Evolutionary conservation across 2,797 vertebrate genomes (phyloP).

Genomic region (Antennarius maculatus): DNA sequence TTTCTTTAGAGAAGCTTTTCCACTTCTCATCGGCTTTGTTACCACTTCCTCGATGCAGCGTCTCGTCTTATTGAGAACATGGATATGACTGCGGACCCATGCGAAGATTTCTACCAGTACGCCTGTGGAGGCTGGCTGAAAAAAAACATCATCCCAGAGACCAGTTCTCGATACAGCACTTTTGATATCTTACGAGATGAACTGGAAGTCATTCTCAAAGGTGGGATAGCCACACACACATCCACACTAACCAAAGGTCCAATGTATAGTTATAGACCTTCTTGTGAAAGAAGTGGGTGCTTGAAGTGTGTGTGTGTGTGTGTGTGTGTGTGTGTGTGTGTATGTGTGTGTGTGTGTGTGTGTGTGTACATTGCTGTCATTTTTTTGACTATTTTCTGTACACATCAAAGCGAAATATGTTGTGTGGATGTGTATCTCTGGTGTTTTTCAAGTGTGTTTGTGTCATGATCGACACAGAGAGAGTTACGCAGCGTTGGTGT

Average conservation of each 20-base stretch:
- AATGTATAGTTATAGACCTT: neutral
- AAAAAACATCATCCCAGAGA: conserved; percentile 94
- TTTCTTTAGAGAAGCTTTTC: neutral
- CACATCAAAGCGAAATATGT: conserved; percentile 18
- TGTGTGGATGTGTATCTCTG: conserved; percentile 4
- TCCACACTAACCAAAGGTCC: neutral
- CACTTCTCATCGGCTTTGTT: neutral
- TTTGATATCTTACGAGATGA: conserved; percentile 95
- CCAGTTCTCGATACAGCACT: conserved; percentile 92
- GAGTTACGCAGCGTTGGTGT: conserved; percentile 2
- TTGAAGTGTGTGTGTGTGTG: neutral
- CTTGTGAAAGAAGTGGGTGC: neutral
- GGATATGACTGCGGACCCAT: conserved; percentile 87
- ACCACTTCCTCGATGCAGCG: conserved; percentile 74
- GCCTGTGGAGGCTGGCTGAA: conserved; percentile 96
- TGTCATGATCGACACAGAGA: conserved; percentile 17
- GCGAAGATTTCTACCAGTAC: conserved; percentile 92
- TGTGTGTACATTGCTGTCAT: conserved; percentile 2
- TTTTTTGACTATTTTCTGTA: conserved; percentile 16
- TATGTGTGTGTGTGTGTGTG: neutral
- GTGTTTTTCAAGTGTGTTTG: conserved; percentile 20
- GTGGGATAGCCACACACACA: conserved; percentile 66
- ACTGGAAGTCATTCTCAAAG: conserved; percentile 93
- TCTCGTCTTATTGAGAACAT: conserved; percentile 94
- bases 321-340: no score